Conservation (phyloP, 2,797 vertebrate species). For the Schizothorax lantsangensis region DNA sequence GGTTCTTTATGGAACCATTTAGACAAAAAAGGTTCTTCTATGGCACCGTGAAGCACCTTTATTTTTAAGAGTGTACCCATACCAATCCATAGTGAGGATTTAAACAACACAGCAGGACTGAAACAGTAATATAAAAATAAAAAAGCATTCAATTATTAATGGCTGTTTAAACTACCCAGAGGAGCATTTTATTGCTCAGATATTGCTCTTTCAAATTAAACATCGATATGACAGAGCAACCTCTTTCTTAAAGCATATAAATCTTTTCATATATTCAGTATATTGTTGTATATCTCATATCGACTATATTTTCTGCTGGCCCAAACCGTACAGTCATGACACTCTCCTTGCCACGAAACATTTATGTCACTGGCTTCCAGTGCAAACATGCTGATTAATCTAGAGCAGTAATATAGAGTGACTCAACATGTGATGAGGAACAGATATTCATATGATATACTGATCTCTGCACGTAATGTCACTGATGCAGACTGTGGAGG, state of each 20-base stretch:
- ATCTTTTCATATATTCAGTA: neutral
- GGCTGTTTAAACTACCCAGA: neutral
- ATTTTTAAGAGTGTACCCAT: too few relatives aligned
- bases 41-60: too few relatives aligned
- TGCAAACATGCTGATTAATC: neutral
- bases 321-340: neutral
- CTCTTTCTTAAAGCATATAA: neutral
- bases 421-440: neutral
- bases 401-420: neutral
- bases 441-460: constrained; percentile 9
- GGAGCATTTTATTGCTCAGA: neutral
- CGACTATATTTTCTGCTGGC: neutral
- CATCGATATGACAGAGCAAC: neutral
- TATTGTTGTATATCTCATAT: neutral
- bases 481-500: neutral
- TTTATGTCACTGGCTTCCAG: constrained; percentile 5
- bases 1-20: too few relatives aligned
- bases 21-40: too few relatives aligned
- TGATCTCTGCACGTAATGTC: neutral
- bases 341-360: neutral
- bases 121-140: neutral
- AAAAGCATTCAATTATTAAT: neutral
- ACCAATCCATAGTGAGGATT: neutral
- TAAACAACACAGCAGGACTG: neutral
- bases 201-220: constrained; percentile 1